phyloP scores from a whole-genome alignment of 2,888 invertebrate genomes.

The Nephrotoma flavescens region DNA sequence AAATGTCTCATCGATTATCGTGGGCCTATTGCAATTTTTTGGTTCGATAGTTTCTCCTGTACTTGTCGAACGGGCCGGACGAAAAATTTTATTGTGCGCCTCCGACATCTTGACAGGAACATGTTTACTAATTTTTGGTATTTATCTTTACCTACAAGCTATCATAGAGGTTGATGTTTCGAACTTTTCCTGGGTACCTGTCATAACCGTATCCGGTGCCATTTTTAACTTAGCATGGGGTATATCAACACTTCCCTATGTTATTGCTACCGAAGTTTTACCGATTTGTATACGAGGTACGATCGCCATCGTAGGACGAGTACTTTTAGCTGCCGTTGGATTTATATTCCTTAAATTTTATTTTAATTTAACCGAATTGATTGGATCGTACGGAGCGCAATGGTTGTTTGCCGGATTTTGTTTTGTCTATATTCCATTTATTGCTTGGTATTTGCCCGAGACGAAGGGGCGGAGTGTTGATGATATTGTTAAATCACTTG shows the following conservation, averaged over 20 bases:
- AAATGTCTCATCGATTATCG: slow-evolving; percentile 23
- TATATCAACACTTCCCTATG: slow-evolving; percentile 22
- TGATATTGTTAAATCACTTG: slow-evolving; percentile 20
- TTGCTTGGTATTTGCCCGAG: slow-evolving; percentile 24
- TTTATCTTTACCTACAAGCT: slow-evolving; percentile 17
- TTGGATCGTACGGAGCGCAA: slow-evolving; percentile 25
- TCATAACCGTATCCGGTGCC: slow-evolving; percentile 21
- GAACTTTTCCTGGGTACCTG: slow-evolving; percentile 22
- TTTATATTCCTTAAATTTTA: slow-evolving; percentile 13
- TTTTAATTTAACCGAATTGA: slow-evolving; percentile 17
- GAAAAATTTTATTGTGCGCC: slow-evolving; percentile 11
- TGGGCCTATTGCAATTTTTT: slow-evolving; percentile 25
- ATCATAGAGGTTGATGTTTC: slow-evolving; percentile 13
- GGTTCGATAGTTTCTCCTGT: slow-evolving; percentile 25
- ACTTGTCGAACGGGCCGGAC: neutral
- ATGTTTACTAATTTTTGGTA: slow-evolving; percentile 20
- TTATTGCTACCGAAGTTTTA: slow-evolving; percentile 25
- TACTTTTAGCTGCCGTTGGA: neutral
- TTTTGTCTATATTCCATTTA: slow-evolving; percentile 21
- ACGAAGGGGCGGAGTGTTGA: slow-evolving; percentile 28
- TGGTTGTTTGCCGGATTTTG: slow-evolving; percentile 21
- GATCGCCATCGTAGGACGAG: neutral
- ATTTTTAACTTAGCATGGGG: slow-evolving; percentile 24
- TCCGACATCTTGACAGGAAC: slow-evolving; percentile 16
- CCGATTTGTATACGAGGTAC: slow-evolving; percentile 13